These are phyloP conservation scores for Corythornis cristatus DNA, from an alignment of 2,113 vertebrate species.

Conservation along the genomic window DNA sequence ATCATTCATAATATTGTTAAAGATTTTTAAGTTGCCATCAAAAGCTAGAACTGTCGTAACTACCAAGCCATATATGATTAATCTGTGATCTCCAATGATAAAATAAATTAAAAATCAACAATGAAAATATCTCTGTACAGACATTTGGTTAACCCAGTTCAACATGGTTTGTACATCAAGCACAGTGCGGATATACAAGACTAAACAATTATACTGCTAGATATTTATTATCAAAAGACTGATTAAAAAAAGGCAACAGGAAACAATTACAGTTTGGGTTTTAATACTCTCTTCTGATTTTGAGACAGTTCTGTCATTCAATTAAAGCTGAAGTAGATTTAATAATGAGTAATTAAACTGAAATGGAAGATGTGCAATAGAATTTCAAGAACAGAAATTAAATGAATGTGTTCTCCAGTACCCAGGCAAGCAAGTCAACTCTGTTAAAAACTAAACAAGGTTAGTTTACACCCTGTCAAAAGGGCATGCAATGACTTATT, in stretches of 20 bases:
- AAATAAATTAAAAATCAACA: background rate
- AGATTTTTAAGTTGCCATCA: background rate
- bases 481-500: background rate
- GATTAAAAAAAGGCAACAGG: background rate
- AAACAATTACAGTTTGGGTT: background rate
- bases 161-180: background rate
- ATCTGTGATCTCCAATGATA: background rate
- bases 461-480: background rate
- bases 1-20: background rate
- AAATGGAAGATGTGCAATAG: background rate
- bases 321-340: background rate
- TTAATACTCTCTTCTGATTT: background rate
- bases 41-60: background rate
- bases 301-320: background rate
- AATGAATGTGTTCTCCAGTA: background rate
- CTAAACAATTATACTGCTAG: background rate
- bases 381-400: background rate
- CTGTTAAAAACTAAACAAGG: background rate
- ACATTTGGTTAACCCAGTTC: background rate
- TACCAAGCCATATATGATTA: background rate
- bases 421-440: background rate
- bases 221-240: background rate
- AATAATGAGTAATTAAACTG: background rate
- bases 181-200: background rate
- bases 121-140: background rate